Conservation (phyloP, 2,797 vertebrate species). For the Hippoglossus hippoglossus region DNA sequence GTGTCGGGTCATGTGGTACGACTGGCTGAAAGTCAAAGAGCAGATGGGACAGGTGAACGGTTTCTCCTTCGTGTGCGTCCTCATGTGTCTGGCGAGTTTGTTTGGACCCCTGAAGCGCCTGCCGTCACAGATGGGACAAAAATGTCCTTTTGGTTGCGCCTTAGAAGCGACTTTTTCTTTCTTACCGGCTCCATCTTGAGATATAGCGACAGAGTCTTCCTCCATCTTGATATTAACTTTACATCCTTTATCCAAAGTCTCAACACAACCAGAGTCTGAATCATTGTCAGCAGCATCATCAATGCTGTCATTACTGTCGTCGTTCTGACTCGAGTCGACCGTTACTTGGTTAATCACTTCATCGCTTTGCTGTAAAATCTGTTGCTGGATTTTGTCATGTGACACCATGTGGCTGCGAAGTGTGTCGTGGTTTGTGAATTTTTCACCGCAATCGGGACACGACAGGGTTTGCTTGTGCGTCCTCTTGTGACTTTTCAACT, state of each 20-base stretch:
- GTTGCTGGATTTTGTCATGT: slow-evolving; percentile 6
- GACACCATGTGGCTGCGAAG: slow-evolving; percentile 38
- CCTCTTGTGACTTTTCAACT: slow-evolving; percentile 66
- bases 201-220: neutral
- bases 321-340: neutral
- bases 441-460: slow-evolving; percentile 41
- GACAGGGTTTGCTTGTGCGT: slow-evolving; percentile 37
- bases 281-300: neutral
- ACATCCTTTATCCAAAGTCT: slow-evolving; percentile 6
- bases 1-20: slow-evolving; percentile 80
- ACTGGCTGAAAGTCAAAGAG: slow-evolving; percentile 70
- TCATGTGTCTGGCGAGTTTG: slow-evolving; percentile 79
- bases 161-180: neutral
- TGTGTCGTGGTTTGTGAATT: neutral
- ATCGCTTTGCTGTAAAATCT: neutral
- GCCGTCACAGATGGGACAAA: slow-evolving; percentile 68
- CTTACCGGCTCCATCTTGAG: neutral
- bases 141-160: slow-evolving; percentile 47
- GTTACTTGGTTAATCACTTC: slow-evolving; percentile 8
- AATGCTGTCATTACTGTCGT: neutral
- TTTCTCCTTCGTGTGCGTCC: slow-evolving; percentile 78
- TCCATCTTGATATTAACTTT: slow-evolving; percentile 4
- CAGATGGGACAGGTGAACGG: slow-evolving; percentile 75
- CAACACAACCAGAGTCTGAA: neutral
- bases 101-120: slow-evolving; percentile 66